Percentiles rank a stretch among this genome's conserved stretches.
Evolutionary conservation across 2,113 vertebrate genomes (phyloP).

Genomic region (Pseudorasbora parva): DNA sequence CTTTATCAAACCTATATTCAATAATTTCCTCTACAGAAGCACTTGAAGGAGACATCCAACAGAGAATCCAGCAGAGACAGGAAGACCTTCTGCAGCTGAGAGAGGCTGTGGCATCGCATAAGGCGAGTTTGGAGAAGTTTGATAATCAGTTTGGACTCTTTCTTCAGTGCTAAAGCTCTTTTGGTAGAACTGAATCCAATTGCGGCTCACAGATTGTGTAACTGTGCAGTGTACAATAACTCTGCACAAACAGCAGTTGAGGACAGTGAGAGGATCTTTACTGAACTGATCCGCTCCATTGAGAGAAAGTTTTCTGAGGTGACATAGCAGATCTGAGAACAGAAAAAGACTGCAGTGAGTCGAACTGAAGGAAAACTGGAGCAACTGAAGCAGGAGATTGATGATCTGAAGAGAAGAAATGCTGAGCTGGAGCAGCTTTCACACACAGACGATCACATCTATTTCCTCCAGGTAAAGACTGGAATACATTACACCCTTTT

Average conservation of each 20-base stretch:
- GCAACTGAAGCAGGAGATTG: constrained; percentile 44
- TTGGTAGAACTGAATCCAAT: too few relatives aligned
- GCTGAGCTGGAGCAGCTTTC: constrained; percentile 51
- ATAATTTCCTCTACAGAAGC: background rate
- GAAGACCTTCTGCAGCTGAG: background rate
- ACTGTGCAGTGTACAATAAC: too few relatives aligned
- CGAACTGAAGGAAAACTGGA: constrained; percentile 32
- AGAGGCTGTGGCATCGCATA: background rate
- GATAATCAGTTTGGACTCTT: background rate
- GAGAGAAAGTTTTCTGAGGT: too few relatives aligned
- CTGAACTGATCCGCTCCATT: too few relatives aligned
- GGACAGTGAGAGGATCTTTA: too few relatives aligned
- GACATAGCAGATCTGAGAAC: background rate
- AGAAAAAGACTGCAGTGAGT: constrained; percentile 30
- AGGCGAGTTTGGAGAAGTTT: background rate
- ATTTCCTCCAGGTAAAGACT: constrained; percentile 31
- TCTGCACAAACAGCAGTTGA: too few relatives aligned
- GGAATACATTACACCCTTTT: background rate
- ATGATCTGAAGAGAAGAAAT: constrained; percentile 49
- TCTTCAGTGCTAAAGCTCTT: too few relatives aligned
- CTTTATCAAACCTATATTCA: background rate
- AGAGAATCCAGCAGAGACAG: constrained; percentile 12
- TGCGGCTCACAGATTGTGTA: too few relatives aligned
- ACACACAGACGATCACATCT: constrained; percentile 44
- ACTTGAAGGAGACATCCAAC: constrained; percentile 9